Evolutionary conservation across 2,113 vertebrate species (phyloP).

Genomic region (Genyomyrus donnyi): DNA sequence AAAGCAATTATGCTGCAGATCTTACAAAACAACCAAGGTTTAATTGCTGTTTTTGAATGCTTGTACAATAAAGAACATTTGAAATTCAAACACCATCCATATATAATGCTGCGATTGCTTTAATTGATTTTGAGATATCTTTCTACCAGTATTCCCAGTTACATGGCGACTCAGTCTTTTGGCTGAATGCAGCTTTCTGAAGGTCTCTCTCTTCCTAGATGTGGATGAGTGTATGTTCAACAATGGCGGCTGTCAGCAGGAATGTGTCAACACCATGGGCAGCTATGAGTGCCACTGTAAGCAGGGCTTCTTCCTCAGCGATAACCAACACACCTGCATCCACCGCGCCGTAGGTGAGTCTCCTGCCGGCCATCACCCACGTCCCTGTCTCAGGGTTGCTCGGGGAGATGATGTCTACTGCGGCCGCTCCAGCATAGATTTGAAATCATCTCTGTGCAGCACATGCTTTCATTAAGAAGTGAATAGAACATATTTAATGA

Average conservation of each 20-base stretch:
- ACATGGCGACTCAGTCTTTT: background rate
- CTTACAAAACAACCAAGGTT: background rate
- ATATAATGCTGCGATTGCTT: background rate
- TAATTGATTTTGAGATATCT: background rate
- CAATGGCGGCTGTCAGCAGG: conserved; percentile 92
- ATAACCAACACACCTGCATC: conserved; percentile 98
- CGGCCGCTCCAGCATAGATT: background rate
- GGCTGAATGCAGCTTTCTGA: background rate
- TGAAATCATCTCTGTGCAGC: background rate
- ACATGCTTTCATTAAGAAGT: background rate
- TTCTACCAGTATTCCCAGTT: background rate
- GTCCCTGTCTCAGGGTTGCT: background rate
- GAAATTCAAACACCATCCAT: background rate
- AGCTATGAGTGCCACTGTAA: conserved; percentile 93
- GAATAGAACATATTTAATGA: conserved; percentile 5
- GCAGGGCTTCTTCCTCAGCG: conserved; percentile 90
- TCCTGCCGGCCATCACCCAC: background rate
- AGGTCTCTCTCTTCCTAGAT: conserved; percentile 57
- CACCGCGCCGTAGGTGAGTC: conserved; percentile 86
- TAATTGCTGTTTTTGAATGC: background rate
- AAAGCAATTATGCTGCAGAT: background rate
- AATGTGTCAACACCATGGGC: conserved; percentile 86
- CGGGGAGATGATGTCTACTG: too few species aligned
- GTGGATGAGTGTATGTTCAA: conserved; percentile 88
- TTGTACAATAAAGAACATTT: background rate